A percentile compares a stretch with the other conserved stretches of the same genome.
Evolutionary conservation across 2,113 vertebrate species (phyloP).

Genomic region (Scartelaos histophorus): DNA sequence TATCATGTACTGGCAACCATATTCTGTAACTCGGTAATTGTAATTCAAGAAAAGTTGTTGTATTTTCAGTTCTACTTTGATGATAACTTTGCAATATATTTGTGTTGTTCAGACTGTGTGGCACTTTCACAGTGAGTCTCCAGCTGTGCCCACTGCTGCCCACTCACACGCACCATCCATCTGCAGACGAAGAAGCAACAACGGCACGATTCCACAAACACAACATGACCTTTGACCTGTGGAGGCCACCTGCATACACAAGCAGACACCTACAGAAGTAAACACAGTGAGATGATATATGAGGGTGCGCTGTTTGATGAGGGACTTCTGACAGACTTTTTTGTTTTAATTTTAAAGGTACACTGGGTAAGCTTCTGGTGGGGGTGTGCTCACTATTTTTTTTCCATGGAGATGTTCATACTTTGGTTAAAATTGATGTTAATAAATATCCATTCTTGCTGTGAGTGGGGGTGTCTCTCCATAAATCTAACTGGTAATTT

Average conservation of each 20-base stretch:
- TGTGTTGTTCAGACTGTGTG: constrained; percentile 5
- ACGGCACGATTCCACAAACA: constrained; percentile 53
- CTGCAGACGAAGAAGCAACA: constrained; percentile 41
- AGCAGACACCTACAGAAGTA: constrained; percentile 34
- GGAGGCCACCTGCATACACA: constrained; percentile 52
- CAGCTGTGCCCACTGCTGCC: constrained; percentile 54
- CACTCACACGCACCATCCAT: constrained; percentile 44
- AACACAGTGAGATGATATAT: constrained; percentile 27
- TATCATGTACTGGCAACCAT: not conserved
- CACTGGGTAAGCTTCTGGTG: no score
- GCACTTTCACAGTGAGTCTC: constrained; percentile 33
- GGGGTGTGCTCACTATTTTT: no score
- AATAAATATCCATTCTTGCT: no score
- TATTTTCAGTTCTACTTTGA: not conserved
- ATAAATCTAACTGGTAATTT: no score
- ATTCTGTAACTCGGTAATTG: no score
- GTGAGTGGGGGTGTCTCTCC: no score
- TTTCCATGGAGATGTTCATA: no score
- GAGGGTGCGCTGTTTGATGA: constrained; percentile 26
- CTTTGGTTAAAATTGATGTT: no score
- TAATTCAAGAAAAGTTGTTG: not conserved
- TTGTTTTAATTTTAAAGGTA: not conserved
- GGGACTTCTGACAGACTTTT: constrained; percentile 38
- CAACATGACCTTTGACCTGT: constrained; percentile 45
- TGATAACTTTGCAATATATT: not conserved